These are phyloP conservation scores for Notolepis coatsorum DNA, from an alignment of 2,797 vertebrate genomes.

Conservation along the genomic window DNA sequence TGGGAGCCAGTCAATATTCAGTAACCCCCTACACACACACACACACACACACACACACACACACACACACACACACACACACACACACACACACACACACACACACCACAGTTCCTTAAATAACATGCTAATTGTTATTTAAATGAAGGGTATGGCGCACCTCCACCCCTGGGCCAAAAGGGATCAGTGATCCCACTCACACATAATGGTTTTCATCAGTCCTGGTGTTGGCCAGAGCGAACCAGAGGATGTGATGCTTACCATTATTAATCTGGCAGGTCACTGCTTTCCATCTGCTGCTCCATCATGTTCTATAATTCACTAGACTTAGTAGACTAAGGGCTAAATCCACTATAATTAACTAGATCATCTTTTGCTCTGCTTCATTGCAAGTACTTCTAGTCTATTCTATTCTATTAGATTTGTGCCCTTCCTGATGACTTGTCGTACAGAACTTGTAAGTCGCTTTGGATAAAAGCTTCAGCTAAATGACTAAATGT, in stretches of 20 bases:
- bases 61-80: too few species aligned
- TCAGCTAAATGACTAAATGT: too few species aligned
- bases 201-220: conserved; percentile 59
- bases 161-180: conserved; percentile 41
- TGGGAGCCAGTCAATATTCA: conserved; percentile 44
- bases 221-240: conserved; percentile 32
- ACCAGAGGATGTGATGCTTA: conserved; percentile 17
- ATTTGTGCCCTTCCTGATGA: too few species aligned
- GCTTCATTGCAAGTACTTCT: too few species aligned
- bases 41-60: too few species aligned
- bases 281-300: conserved; percentile 19
- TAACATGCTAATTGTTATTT: conserved; percentile 40
- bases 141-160: conserved; percentile 62
- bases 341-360: conserved; percentile 25
- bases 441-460: too few species aligned
- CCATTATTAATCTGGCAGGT: conserved; percentile 43
- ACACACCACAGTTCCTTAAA: conserved; percentile 28
- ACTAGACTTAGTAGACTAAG: conserved; percentile 9
- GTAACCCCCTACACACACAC: conserved; percentile 3
- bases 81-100: too few species aligned
- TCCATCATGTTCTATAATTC: conserved; percentile 22
- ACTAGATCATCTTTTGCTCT: too few species aligned
- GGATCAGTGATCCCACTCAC: conserved; percentile 71
- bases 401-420: too few species aligned
- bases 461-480: too few species aligned